These are phyloP conservation scores for Megalops atlanticus DNA, from an alignment of 2,113 vertebrate genomes.

Conservation along the genomic window DNA sequence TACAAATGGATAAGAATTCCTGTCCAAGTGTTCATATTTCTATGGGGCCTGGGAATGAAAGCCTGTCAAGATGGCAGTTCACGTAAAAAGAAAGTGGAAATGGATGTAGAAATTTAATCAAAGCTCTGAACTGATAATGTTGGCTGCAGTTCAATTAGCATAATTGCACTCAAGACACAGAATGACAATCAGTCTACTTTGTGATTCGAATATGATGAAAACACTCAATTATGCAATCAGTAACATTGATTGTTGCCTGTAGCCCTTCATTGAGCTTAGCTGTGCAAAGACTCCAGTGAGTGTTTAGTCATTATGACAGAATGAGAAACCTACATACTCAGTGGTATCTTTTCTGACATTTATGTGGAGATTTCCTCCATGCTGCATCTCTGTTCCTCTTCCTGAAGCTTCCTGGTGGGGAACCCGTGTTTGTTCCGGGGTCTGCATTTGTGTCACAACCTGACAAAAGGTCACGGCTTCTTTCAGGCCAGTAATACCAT, in stretches of 20 bases:
- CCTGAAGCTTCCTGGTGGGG: too few relatives aligned
- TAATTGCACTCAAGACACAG: neutral
- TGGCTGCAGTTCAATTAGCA: neutral
- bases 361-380: neutral
- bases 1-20: neutral
- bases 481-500: neutral
- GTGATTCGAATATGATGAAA: too few relatives aligned
- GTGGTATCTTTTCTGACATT: neutral
- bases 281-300: neutral
- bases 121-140: neutral
- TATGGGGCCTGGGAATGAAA: neutral
- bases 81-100: neutral
- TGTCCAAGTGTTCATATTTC: neutral
- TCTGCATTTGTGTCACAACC: neutral
- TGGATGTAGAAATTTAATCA: neutral
- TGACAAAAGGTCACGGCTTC: neutral
- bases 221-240: neutral
- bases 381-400: neutral
- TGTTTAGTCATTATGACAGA: neutral
- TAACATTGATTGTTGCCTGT: neutral
- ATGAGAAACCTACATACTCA: neutral
- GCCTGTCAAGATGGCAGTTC: neutral
- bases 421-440: neutral
- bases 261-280: neutral
- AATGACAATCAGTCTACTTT: neutral